Conservation (phyloP, 1,140 invertebrate genomes). For the Panagrolaimus sp. region DNA sequence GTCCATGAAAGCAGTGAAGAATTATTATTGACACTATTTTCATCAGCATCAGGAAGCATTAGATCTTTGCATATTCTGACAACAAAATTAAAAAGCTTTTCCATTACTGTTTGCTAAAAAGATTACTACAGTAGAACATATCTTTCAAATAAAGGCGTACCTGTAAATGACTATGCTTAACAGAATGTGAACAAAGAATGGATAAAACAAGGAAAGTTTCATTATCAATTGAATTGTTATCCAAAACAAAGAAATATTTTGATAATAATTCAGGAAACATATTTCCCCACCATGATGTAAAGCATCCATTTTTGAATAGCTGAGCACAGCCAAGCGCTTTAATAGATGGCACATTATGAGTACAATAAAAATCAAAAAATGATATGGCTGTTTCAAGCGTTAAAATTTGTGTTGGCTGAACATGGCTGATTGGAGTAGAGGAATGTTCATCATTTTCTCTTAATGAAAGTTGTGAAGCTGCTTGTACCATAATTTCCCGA, state of each 20-base stretch:
- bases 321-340: not conserved
- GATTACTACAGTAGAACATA: too few species aligned
- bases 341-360: not conserved
- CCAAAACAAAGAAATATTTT: not conserved
- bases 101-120: not conserved
- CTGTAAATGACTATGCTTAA: slow-evolving; percentile 5
- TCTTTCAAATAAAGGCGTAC: too few species aligned
- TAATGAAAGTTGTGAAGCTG: not conserved
- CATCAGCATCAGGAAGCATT: not conserved
- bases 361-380: not conserved
- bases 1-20: not conserved
- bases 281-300: not conserved
- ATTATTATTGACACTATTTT: not conserved
- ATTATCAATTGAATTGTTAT: not conserved
- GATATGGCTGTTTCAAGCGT: not conserved
- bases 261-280: not conserved
- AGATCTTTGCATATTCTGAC: not conserved
- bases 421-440: not conserved
- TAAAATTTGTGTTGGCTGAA: not conserved
- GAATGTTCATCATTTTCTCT: not conserved
- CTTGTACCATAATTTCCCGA: not conserved
- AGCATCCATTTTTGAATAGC: not conserved
- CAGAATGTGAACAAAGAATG: not conserved
- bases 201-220: not conserved
- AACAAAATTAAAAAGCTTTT: slow-evolving; percentile 5